A percentile compares a stretch with the other conserved stretches of the same genome.
These are phyloP conservation scores for Perca flavescens DNA, from an alignment of 2,113 vertebrate genomes.

Conservation along the genomic window DNA sequence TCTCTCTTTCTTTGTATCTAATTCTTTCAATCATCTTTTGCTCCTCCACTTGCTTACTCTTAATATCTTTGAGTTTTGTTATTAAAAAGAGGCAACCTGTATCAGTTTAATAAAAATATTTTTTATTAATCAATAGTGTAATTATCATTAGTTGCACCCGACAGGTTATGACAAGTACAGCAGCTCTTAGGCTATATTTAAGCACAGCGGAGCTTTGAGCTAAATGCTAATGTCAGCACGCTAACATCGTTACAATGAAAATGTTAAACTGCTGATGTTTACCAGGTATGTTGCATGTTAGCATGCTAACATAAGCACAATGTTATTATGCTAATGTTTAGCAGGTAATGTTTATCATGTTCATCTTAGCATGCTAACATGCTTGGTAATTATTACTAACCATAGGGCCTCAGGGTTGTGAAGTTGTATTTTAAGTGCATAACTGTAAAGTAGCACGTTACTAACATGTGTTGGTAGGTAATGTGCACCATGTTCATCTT, in stretches of 20 bases:
- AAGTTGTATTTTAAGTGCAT: neutral
- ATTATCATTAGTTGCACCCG: too few relatives aligned
- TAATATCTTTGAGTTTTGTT: too few relatives aligned
- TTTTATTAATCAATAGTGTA: too few relatives aligned
- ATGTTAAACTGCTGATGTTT: too few relatives aligned
- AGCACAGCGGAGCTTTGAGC: too few relatives aligned
- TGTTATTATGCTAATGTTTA: neutral
- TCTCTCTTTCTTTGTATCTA: slow-evolving; percentile 45
- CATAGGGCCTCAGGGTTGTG: neutral
- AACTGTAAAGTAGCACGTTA: neutral
- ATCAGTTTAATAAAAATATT: too few relatives aligned
- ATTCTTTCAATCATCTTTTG: slow-evolving; percentile 44
- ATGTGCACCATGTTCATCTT: neutral
- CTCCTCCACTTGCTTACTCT: slow-evolving; percentile 8
- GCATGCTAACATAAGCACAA: neutral
- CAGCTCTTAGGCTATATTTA: too few relatives aligned
- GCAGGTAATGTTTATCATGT: neutral
- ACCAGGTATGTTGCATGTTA: too few relatives aligned
- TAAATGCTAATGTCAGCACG: too few relatives aligned
- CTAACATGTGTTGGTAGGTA: neutral
- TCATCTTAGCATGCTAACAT: neutral
- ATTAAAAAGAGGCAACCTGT: too few relatives aligned
- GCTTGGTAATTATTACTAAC: neutral
- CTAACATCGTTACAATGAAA: too few relatives aligned
- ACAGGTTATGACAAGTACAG: too few relatives aligned